These are phyloP conservation scores for Schizopygopsis pylzovi DNA, from an alignment of 2,797 vertebrate genomes.

Conservation along the genomic window DNA sequence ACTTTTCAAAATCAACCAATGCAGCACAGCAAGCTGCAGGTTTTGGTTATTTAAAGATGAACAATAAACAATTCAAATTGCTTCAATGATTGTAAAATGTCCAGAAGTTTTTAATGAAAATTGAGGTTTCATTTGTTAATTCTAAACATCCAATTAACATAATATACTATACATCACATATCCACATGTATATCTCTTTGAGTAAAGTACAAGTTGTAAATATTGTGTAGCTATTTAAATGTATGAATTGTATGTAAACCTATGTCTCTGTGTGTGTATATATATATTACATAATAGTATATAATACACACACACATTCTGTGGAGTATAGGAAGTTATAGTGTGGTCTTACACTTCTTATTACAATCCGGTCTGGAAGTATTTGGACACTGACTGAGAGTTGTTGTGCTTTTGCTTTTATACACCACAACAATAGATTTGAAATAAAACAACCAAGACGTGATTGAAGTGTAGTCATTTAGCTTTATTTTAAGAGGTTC, in stretches of 20 bases:
- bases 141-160: neutral
- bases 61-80: constrained; percentile 30
- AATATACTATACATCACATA: neutral
- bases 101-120: neutral
- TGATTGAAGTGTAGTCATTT: no score
- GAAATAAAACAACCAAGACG: no score
- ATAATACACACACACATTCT: no score
- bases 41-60: constrained; percentile 24
- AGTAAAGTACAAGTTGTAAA: neutral
- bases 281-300: no score
- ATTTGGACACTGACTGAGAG: no score
- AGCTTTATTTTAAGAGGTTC: no score
- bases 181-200: neutral
- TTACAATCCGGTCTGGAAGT: no score
- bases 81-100: neutral
- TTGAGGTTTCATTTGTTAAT: neutral
- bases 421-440: no score
- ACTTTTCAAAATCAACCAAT: neutral
- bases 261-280: neutral
- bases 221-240: neutral
- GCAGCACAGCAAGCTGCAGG: neutral
- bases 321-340: no score
- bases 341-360: no score
- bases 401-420: no score
- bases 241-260: neutral